These are phyloP conservation scores for Trimorus sp. DNA, from an alignment of 2,888 invertebrate species.

Conservation along the genomic window DNA sequence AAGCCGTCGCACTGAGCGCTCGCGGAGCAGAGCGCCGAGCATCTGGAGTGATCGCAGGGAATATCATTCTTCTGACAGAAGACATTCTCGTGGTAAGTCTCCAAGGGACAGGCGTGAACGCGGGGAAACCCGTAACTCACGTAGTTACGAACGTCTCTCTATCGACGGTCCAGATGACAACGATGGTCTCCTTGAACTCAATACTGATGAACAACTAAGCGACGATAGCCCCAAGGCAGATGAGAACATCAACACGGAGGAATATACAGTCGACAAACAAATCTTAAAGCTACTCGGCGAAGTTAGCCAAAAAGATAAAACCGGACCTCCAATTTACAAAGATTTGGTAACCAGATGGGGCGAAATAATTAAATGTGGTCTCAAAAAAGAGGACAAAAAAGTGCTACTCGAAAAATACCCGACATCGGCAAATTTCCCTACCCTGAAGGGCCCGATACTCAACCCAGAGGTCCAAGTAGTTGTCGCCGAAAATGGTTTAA, in stretches of 20 bases:
- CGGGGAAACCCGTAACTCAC: not conserved
- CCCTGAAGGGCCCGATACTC: not conserved
- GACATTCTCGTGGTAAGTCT: not conserved
- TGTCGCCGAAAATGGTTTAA: not conserved
- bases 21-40: not conserved
- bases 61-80: not conserved
- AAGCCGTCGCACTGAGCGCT: not conserved
- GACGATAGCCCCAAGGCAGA: too few relatives aligned
- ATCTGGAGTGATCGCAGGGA: not conserved
- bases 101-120: not conserved
- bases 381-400: slow-evolving; percentile 4
- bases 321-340: not conserved
- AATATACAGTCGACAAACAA: not conserved
- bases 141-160: not conserved
- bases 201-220: not conserved
- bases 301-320: not conserved
- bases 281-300: not conserved
- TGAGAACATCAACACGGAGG: not conserved
- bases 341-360: not conserved
- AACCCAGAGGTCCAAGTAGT: not conserved
- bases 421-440: slow-evolving; percentile 2
- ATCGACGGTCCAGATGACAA: not conserved
- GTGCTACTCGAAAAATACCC: slow-evolving; percentile 1
- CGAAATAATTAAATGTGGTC: not conserved
- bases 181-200: not conserved